These are phyloP conservation scores for Barypeithes pellucidus DNA, from an alignment of 2,888 invertebrate genomes.

Conservation along the genomic window DNA sequence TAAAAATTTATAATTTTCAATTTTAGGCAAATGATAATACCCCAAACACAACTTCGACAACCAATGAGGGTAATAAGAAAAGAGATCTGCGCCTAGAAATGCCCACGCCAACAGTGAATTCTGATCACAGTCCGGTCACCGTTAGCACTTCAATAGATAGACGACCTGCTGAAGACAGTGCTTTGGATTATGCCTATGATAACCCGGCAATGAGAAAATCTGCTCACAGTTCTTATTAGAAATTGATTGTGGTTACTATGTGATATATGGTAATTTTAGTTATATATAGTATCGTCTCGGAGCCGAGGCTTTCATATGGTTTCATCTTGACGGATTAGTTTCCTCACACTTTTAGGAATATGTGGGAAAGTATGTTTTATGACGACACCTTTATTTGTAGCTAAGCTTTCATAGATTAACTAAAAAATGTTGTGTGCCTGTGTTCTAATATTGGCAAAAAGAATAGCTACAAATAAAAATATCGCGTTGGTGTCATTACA, in stretches of 20 bases:
- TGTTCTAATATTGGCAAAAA: too few species aligned
- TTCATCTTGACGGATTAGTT: too few species aligned
- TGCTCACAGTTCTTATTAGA: slow-evolving; percentile 8
- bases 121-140: slow-evolving; percentile 71
- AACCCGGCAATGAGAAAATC: slow-evolving; percentile 78
- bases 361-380: too few species aligned
- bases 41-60: slow-evolving; percentile 28
- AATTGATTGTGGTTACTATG: not conserved
- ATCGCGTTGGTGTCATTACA: too few species aligned
- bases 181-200: slow-evolving; percentile 85
- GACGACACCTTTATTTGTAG: too few species aligned
- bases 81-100: slow-evolving; percentile 62
- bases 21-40: slow-evolving; percentile 24
- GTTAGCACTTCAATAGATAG: slow-evolving; percentile 82
- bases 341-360: too few species aligned
- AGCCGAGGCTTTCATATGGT: too few species aligned
- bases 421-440: too few species aligned
- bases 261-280: not conserved
- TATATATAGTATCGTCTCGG: too few species aligned
- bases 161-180: slow-evolving; percentile 83
- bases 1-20: not conserved
- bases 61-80: slow-evolving; percentile 51
- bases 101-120: slow-evolving; percentile 59
- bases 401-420: too few species aligned
- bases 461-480: too few species aligned